phyloP scores from a whole-genome alignment of 2,113 vertebrate genomes.

The Hiodon tergisus region DNA sequence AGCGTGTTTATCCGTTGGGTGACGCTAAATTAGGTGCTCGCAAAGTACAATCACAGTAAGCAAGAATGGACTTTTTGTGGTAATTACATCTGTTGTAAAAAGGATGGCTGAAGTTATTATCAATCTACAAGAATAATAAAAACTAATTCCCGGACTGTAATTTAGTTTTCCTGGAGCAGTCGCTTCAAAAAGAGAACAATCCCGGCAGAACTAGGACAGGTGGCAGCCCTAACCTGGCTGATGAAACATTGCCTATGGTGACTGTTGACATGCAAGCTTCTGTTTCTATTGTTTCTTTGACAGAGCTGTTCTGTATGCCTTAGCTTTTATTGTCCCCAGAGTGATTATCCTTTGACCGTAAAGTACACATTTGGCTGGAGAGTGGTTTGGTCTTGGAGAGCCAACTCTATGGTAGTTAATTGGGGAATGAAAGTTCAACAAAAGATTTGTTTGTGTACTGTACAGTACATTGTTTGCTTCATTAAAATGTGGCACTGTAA shows the following conservation, averaged over 20 bases:
- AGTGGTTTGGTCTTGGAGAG: conserved; percentile 20
- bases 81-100: too few species aligned
- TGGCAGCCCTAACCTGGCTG: background rate
- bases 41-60: too few species aligned
- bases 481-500: background rate
- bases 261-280: background rate
- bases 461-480: background rate
- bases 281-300: conserved; percentile 45
- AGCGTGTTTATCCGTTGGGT: too few species aligned
- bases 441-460: background rate
- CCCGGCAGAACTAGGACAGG: too few species aligned
- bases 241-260: background rate
- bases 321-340: conserved; percentile 25
- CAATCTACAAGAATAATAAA: too few species aligned
- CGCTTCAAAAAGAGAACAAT: too few species aligned
- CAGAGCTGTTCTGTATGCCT: conserved; percentile 17
- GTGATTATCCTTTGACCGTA: conserved; percentile 35
- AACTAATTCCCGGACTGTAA: too few species aligned
- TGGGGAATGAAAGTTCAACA: background rate
- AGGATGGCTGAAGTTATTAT: too few species aligned
- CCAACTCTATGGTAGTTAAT: background rate
- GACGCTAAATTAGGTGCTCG: too few species aligned
- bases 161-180: too few species aligned
- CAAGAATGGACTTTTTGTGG: too few species aligned
- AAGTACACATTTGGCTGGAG: conserved; percentile 31